phyloP scores from a whole-genome alignment of 2,888 invertebrate species.

The Dicyrtomina minuta region DNA sequence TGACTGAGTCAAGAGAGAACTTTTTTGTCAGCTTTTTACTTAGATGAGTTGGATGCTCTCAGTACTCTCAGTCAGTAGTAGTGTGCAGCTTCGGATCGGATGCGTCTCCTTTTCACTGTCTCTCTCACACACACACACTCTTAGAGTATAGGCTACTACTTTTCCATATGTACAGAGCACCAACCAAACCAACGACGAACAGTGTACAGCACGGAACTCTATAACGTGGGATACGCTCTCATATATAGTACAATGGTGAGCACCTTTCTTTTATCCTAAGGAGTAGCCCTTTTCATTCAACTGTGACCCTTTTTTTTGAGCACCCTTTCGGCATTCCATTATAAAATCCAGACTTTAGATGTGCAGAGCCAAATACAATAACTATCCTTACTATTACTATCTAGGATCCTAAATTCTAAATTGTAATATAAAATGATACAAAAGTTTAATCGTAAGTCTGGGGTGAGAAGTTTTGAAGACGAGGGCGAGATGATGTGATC shows the following conservation, averaged over 20 bases:
- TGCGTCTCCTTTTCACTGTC: neutral
- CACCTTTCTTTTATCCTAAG: constrained; percentile 17
- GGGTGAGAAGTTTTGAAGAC: too few relatives aligned
- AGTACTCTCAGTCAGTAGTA: neutral
- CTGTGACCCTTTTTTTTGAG: constrained; percentile 29
- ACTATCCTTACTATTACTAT: neutral
- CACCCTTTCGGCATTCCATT: constrained; percentile 10
- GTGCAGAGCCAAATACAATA: neutral
- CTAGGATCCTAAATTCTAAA: too few relatives aligned
- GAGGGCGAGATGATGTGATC: constrained; percentile 11
- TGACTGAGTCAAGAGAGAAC: constrained; percentile 23
- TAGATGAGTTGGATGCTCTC: constrained; percentile 9
- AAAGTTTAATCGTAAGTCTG: neutral
- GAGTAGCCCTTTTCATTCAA: constrained; percentile 23
- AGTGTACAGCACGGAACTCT: too few relatives aligned
- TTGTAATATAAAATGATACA: neutral
- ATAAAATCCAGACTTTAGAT: neutral
- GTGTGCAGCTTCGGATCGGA: neutral
- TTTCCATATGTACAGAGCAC: too few relatives aligned
- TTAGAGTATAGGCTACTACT: too few relatives aligned
- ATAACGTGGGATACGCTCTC: too few relatives aligned
- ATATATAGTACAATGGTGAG: constrained; percentile 4
- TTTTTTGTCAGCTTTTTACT: constrained; percentile 27
- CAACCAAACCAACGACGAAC: too few relatives aligned
- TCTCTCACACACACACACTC: neutral